These are phyloP conservation scores for Procambarus clarkii DNA, from an alignment of 1,140 invertebrate genomes.

Conservation along the genomic window DNA sequence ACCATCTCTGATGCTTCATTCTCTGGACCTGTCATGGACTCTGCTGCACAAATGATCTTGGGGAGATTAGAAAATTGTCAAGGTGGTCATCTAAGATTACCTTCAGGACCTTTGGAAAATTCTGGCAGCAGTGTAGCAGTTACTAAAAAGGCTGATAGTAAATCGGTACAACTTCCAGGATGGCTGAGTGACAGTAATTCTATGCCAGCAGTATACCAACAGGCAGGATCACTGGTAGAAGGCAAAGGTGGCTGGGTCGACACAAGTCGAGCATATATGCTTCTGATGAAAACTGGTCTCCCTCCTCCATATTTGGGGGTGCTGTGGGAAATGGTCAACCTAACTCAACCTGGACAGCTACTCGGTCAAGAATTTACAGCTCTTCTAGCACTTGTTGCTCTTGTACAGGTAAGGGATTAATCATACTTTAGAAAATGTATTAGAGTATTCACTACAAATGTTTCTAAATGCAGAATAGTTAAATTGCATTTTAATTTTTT, in stretches of 20 bases:
- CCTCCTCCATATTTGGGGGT: conserved; percentile 80
- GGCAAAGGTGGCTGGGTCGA: conserved; percentile 77
- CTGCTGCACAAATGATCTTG: not conserved
- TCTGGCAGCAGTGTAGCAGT: not conserved
- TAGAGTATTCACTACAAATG: too few relatives aligned
- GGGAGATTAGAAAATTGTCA: not conserved
- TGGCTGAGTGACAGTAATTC: conserved; percentile 65
- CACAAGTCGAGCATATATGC: conserved; percentile 80
- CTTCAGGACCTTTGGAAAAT: not conserved
- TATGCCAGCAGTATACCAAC: conserved; percentile 77
- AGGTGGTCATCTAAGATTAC: not conserved
- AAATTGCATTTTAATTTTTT: too few relatives aligned
- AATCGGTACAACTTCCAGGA: conserved; percentile 14
- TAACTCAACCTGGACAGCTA: conserved; percentile 80
- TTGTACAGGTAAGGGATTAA: conserved; percentile 78
- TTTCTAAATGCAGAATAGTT: too few relatives aligned
- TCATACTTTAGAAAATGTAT: not conserved
- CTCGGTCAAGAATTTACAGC: conserved; percentile 81
- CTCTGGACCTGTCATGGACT: not conserved
- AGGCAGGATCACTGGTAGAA: conserved; percentile 77
- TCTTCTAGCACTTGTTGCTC: conserved; percentile 80
- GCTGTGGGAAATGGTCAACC: conserved; percentile 82
- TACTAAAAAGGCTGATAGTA: not conserved
- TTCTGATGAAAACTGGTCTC: conserved; percentile 81
- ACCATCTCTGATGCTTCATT: not conserved